Conservation (phyloP, 2,113 vertebrate genomes). For the Otocyon megalotis region DNA sequence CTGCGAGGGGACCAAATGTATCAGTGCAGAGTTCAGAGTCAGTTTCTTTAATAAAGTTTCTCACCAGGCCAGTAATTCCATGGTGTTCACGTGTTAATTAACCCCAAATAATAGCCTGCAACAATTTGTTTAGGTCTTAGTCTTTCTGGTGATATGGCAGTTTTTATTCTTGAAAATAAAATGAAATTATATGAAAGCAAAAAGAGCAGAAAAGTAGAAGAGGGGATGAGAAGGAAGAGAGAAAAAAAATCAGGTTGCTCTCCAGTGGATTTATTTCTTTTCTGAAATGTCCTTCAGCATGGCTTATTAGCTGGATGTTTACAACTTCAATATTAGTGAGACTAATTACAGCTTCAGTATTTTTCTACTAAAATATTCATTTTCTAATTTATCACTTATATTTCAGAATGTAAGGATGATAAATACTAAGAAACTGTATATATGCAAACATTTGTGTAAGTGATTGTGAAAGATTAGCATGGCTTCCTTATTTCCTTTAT, state of each 20-base stretch:
- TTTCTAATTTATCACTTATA: background rate
- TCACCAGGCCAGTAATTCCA: background rate
- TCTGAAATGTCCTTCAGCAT: background rate
- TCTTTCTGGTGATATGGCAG: background rate
- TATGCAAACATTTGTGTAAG: background rate
- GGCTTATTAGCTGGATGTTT: background rate
- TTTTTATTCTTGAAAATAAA: background rate
- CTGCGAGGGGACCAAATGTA: background rate
- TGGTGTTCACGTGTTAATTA: slow-evolving; percentile 25
- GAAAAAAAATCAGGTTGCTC: background rate
- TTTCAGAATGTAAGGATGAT: background rate
- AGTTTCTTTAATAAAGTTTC: slow-evolving; percentile 46
- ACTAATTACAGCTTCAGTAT: background rate
- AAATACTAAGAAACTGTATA: background rate
- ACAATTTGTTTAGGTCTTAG: slow-evolving; percentile 19
- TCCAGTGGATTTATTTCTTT: background rate
- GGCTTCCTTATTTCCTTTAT: background rate
- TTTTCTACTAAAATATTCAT: background rate
- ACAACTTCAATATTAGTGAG: background rate
- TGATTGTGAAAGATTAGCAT: background rate
- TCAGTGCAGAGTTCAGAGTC: background rate
- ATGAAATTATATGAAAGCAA: background rate
- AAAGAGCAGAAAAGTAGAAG: background rate
- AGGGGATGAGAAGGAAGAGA: background rate
- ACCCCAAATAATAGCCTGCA: background rate